A percentile compares a stretch with the other conserved stretches of the same genome.
Evolutionary conservation across 1,140 invertebrate genomes (phyloP).

Genomic region (Coenobita brevimanus): DNA sequence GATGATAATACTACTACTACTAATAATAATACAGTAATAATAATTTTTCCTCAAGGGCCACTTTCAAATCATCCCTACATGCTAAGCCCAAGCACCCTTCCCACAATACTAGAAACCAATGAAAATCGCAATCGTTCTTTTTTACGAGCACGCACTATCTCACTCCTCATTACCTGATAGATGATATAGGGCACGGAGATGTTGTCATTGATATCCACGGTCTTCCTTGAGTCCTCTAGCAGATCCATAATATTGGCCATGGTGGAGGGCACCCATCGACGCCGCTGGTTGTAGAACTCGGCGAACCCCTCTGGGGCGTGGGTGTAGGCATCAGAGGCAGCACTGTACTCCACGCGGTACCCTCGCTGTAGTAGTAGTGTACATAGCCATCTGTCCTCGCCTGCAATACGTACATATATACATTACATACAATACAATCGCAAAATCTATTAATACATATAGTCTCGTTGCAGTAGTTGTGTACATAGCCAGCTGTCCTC

Average conservation of each 20-base stretch:
- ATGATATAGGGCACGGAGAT: constrained; percentile 96
- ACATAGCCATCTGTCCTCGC: constrained; percentile 95
- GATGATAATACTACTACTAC: too few relatives aligned
- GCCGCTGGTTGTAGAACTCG: constrained; percentile 97
- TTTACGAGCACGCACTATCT: too few relatives aligned
- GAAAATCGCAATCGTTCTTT: too few relatives aligned
- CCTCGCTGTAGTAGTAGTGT: constrained; percentile 96
- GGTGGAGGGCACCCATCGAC: constrained; percentile 97
- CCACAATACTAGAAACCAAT: too few relatives aligned
- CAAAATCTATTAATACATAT: too few relatives aligned
- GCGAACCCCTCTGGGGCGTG: constrained; percentile 95
- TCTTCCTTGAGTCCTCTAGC: constrained; percentile 90
- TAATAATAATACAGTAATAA: too few relatives aligned
- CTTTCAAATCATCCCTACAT: too few relatives aligned
- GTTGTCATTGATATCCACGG: constrained; percentile 97
- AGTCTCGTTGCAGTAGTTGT: too few relatives aligned
- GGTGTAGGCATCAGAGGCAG: constrained; percentile 97
- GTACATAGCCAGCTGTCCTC: too few relatives aligned
- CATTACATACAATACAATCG: too few relatives aligned
- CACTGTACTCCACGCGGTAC: constrained; percentile 98
- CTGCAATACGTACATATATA: constrained; percentile 25
- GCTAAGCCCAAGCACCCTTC: too few relatives aligned
- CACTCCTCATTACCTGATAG: constrained; percentile 94
- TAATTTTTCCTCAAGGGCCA: too few relatives aligned
- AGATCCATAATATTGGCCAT: constrained; percentile 98